Conservation (phyloP, 2,888 invertebrate genomes). For the Chironomus tentans region DNA sequence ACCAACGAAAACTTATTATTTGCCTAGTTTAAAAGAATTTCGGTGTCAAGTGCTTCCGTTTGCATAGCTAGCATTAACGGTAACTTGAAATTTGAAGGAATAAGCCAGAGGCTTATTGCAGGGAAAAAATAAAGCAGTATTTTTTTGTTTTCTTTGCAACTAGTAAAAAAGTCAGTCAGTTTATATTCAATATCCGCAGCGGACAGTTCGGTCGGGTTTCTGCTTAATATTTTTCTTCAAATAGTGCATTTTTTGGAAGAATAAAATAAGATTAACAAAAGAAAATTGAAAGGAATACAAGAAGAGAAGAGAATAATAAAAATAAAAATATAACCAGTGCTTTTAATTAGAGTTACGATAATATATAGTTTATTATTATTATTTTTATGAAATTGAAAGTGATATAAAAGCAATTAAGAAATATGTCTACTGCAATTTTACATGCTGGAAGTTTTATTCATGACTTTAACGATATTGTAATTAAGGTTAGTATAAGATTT, state of each 20-base stretch:
- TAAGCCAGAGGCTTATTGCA: no score
- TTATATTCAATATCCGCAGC: no score
- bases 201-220: no score
- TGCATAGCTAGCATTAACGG: no score
- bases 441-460: constrained; percentile 26
- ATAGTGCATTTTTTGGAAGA: not conserved
- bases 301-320: not conserved
- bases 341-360: not conserved
- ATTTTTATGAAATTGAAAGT: constrained; percentile 24
- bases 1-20: no score
- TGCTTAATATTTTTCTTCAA: no score
- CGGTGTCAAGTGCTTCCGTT: no score
- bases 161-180: no score
- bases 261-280: not conserved
- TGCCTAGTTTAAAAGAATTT: no score
- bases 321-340: constrained; percentile 19
- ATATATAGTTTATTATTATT: not conserved
- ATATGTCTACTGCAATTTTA: constrained; percentile 27
- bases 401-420: constrained; percentile 25
- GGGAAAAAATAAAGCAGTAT: no score
- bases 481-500: not conserved
- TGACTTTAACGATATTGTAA: constrained; percentile 16
- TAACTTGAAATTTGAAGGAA: no score
- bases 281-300: constrained; percentile 17
- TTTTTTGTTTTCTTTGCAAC: no score